Evolutionary conservation across 2,888 invertebrate species (phyloP), one percentile per base, ranked within the genome.

Genomic region (Macaria notata): DNA sequence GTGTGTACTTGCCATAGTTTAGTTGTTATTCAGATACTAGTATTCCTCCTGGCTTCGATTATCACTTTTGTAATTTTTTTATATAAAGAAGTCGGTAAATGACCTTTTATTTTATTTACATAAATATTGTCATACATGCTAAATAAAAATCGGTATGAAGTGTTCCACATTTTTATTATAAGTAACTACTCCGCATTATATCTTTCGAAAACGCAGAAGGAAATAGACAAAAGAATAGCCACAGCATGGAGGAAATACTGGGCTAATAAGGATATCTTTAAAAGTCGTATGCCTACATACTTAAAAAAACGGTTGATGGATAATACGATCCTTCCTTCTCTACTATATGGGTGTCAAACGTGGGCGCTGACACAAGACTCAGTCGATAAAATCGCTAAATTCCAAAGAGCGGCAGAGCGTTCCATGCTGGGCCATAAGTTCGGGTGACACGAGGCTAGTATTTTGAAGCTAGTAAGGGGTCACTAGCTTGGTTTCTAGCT

Each of bases 1-100:
- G 42, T 44, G 46, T 52, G 51, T 41, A 54, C 55, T 49, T 57
- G 44, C 48, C 52, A 44, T 53, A 49, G 47, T 48, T 47, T 47
- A 47, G 51, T 50, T 52, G 45, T 56, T 50, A 46, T 56, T 56
- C 36, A 50, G 49, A 56, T 59, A 53, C 57, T 58, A 58, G 57
- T 38, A 36, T 49, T 53, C 53, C 55, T 31, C 51, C 46, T 55
- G 49, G 51, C 39, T 38, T 62, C 43, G 54, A 33, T 58, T 55
- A 45, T 47, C 30, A 46, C 45, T 55, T 46, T 53, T 31, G 46
- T 47, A 46, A 38, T 7, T 39, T 49, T 49, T 49, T 49, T 49
- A 49, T 41, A n/a, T 41, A 49, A 1, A 46, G 9, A 39, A 49
- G 49, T 49, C 41, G 31, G 39, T 49, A 49, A 41, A 41, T 49